A percentile compares a stretch with the other conserved stretches of the same genome.
These are phyloP conservation scores for Synergus japonicus DNA, from an alignment of 2,888 invertebrate species.

Conservation along the genomic window DNA sequence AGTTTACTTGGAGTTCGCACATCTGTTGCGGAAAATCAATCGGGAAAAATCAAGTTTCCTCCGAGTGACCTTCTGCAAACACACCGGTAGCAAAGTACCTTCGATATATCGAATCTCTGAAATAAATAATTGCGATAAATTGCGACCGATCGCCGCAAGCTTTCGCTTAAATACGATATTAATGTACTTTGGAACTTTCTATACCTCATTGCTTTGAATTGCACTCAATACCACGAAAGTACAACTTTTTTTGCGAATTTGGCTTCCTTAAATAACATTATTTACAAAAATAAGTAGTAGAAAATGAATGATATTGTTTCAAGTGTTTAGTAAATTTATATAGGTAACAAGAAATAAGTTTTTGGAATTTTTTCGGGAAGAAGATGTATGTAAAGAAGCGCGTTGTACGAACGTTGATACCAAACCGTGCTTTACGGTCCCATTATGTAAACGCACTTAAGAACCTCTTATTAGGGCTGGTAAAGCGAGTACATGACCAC, in stretches of 20 bases:
- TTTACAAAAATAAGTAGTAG: not conserved
- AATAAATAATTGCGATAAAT: constrained; percentile 22
- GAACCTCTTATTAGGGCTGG: constrained; percentile 39
- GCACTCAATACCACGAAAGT: not conserved
- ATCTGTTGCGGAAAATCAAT: constrained; percentile 6
- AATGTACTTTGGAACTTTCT: constrained; percentile 50
- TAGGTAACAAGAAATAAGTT: not conserved
- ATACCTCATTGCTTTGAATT: constrained; percentile 48
- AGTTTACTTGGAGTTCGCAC: not conserved
- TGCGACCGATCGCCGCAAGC: constrained; percentile 8
- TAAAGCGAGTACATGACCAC: constrained; percentile 28
- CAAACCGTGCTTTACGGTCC: constrained; percentile 56
- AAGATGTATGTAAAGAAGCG: not conserved
- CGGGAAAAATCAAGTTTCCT: not conserved
- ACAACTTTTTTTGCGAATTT: not conserved
- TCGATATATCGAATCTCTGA: constrained; percentile 20
- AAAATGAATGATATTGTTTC: no score
- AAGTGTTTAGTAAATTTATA: no score
- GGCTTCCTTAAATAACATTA: no score
- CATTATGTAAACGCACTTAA: constrained; percentile 56
- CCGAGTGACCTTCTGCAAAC: not conserved
- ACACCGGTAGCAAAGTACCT: not conserved
- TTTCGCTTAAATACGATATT: constrained; percentile 19
- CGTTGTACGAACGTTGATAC: not conserved
- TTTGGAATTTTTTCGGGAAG: not conserved